Percentiles rank a stretch among this genome's conserved stretches.
Conservation (phyloP, 1,140 invertebrate species). For the Trichonephila clavata region DNA sequence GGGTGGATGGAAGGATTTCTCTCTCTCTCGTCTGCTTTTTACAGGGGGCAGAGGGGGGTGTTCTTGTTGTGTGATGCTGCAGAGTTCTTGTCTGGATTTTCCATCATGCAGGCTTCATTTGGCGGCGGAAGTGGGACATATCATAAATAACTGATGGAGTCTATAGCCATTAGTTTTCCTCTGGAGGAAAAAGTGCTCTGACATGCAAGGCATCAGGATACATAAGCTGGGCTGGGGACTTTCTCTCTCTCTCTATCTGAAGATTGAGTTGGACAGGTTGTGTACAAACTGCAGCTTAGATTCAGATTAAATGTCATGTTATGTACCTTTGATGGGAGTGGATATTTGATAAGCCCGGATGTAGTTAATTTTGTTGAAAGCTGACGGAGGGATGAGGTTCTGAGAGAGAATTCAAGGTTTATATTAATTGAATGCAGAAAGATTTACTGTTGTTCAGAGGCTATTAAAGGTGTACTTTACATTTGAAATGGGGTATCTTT, state of each 20-base stretch:
- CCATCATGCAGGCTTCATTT: conserved; percentile 64
- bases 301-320: background rate
- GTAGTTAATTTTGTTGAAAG: background rate
- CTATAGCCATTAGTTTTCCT: conserved; percentile 31
- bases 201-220: conserved; percentile 40
- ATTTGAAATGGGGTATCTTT: too few species aligned
- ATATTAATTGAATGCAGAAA: too few species aligned
- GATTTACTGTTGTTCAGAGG: too few species aligned
- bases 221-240: conserved; percentile 21
- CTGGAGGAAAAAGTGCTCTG: background rate
- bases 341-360: background rate
- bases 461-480: too few species aligned
- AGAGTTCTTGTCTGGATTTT: conserved; percentile 40
- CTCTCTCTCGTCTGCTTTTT: background rate
- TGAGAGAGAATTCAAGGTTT: too few species aligned
- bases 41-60: background rate
- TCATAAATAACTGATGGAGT: conserved; percentile 63
- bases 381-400: too few species aligned
- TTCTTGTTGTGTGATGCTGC: background rate
- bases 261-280: conserved; percentile 53
- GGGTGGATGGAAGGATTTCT: background rate
- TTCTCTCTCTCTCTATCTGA: background rate
- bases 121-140: conserved; percentile 29
- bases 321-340: background rate
- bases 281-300: background rate